Evolutionary conservation across 2,888 invertebrate genomes (phyloP), one percentile per base, ranked within the genome.

Genomic region (Dasypolia templi): DNA sequence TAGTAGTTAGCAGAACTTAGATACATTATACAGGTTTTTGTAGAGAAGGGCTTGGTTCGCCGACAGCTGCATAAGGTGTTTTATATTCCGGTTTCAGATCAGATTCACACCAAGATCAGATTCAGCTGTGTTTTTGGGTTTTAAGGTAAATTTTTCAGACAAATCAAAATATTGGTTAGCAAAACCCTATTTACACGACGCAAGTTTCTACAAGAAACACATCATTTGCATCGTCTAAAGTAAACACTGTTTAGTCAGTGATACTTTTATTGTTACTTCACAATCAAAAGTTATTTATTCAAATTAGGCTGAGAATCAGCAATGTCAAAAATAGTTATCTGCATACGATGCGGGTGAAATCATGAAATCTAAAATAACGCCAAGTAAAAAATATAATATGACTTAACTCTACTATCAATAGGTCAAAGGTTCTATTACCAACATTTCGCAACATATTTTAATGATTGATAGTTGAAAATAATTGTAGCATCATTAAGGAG

Each of bases 401-500:
- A 56, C 35, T 35, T 42, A 62, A 49, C 1, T 19, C n/a, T n/a
- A 14, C n/a, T 46, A n/a, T 11, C 39, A 22, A 32, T 2, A 76
- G 35, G 29, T 62, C 55, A 62, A 66, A 53, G n/a, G 32, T 66
- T 39, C 6, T 19, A 22, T n/a, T 35, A n/a, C 6, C 1, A 22
- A 42, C 29, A 71, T 65, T 62, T 61, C n/a, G 32, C 49, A 59
- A 14, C 7, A n/a, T 35, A 39, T 39, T 9, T 19, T 26, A 29
- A 44, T 19, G n/a, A 62, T 26, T 26, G 32, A 42, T 35, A 44
- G 17, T 62, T 49, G 19, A 77, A 49, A 26, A 66, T 56, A 69
- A 62, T 66, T 22, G 39, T 39, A 70, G 7, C 32, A 58, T 71
- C 51, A 53, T 66, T 70, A 35, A 3, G 12, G 49, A 79, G n/a